These are phyloP conservation scores for Tragelaphus strepsiceros DNA, from an alignment of 2,113 vertebrate genomes.

Conservation along the genomic window DNA sequence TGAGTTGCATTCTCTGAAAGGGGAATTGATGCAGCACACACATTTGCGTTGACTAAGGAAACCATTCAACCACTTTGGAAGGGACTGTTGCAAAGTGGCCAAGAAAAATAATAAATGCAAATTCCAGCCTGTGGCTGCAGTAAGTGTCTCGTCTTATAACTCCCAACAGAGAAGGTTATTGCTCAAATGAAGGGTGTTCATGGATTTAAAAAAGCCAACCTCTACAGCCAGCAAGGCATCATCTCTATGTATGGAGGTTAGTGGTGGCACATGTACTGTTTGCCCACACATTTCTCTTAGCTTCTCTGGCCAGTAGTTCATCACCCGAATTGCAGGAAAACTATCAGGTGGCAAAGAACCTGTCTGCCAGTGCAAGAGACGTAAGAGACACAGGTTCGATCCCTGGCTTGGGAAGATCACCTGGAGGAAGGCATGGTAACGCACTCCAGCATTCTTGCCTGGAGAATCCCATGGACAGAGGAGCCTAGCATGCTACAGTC, in stretches of 20 bases:
- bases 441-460: background rate
- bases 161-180: background rate
- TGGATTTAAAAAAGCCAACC: background rate
- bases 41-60: slow-evolving; percentile 65
- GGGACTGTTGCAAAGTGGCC: slow-evolving; percentile 29
- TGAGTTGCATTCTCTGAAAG: slow-evolving; percentile 67
- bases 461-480: background rate
- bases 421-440: background rate
- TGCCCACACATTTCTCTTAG: background rate
- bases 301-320: background rate
- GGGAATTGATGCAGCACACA: slow-evolving; percentile 58
- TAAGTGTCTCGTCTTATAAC: slow-evolving; percentile 46
- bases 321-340: background rate
- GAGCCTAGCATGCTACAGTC: background rate
- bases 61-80: slow-evolving; percentile 69
- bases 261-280: background rate
- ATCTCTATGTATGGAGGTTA: background rate
- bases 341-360: background rate
- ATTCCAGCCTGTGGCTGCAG: slow-evolving; percentile 42
- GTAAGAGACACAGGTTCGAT: background rate
- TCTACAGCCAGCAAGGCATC: background rate
- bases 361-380: background rate
- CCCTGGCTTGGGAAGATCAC: background rate
- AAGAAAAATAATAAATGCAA: slow-evolving; percentile 71
- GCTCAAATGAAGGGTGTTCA: slow-evolving; percentile 2